Evolutionary conservation across 2,888 invertebrate genomes (phyloP), one percentile per base, ranked within the genome.

Genomic region (Melipona bicolor): DNA sequence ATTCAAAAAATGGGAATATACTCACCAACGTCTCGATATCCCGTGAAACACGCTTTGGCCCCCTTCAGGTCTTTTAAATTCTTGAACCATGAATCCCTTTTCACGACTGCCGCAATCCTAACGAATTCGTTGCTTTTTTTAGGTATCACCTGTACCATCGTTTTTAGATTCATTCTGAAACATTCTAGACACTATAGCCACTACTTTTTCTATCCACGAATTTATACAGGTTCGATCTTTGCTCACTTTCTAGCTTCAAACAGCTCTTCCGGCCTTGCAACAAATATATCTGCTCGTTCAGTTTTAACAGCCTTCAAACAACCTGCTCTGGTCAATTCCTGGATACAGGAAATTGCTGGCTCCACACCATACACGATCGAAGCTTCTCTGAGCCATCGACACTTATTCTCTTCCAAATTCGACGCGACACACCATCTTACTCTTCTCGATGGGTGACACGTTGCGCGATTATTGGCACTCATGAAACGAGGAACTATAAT

Each of bases 321-420:
- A 21, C 96, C 96, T 13, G 96, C 95, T 5, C 95, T 93, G 86
- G 95, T 96, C 4, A 95, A 94, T 2, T 96, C 96, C 87, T 96
- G 95, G 13, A 96, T 95, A 92, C 99, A 99, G 86, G 97, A 97
- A 27, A 99, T 94, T 21, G 97, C 96, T 0, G 99, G 98, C 84
- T 97, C 96, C 0, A 98, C 95, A 0, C 98, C 97, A 90, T 97
- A 96, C 4, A 97, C 97, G 0, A 96, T 95, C 0, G 97, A 96
- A 0, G 97, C 97, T 88, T 97, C 97, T 81, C 96, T 96, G 91
- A 98, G 93, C 96, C 97, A 97, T 1, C 96, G 96, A 92, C 98
- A 98, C 92, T 98, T 98, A 72, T 96, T 95, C 83, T 96, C 96
- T 90, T 97, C 97, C 0, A 97, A 94, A 21, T 96, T 95, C 0